Percentiles rank a stretch among this genome's conserved stretches.
phyloP scores from a whole-genome alignment of 2,113 vertebrate species.

The Podarcis raffonei region DNA sequence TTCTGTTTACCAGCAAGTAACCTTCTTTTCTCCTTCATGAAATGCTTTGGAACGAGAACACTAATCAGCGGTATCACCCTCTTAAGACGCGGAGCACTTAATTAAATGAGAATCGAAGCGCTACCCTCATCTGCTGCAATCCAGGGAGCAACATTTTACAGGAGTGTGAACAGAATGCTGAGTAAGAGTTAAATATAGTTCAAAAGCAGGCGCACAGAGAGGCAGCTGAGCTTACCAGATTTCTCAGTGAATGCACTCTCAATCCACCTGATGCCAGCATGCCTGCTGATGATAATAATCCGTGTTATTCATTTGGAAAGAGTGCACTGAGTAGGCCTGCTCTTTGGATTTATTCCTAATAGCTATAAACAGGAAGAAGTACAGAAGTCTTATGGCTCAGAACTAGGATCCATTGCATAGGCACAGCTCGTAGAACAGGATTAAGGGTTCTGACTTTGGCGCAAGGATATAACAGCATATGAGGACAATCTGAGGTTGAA shows the following conservation, averaged over 20 bases:
- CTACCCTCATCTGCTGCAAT: not conserved
- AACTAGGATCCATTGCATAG: not conserved
- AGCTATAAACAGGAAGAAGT: slow-evolving; percentile 11
- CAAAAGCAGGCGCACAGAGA: not conserved
- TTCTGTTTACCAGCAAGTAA: slow-evolving; percentile 18
- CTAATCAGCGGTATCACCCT: slow-evolving; percentile 19
- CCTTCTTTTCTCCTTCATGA: slow-evolving; percentile 36
- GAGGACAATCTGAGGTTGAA: not conserved
- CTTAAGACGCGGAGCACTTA: slow-evolving; percentile 24
- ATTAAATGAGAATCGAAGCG: slow-evolving; percentile 30
- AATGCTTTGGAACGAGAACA: not conserved
- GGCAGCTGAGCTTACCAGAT: not conserved
- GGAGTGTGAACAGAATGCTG: slow-evolving; percentile 12
- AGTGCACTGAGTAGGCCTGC: not conserved
- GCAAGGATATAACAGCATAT: not conserved
- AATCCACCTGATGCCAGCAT: slow-evolving; percentile 31
- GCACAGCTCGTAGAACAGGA: not conserved
- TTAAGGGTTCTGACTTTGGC: not conserved
- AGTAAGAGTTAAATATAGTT: slow-evolving; percentile 36
- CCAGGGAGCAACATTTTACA: not conserved
- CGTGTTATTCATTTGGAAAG: slow-evolving; percentile 20
- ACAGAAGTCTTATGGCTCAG: not conserved
- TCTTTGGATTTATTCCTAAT: slow-evolving; percentile 11
- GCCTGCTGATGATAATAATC: slow-evolving; percentile 22
- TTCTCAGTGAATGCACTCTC: not conserved